Evolutionary conservation across 2,113 vertebrate genomes (phyloP).

Genomic region (Cyprinodon brontotheroides): DNA sequence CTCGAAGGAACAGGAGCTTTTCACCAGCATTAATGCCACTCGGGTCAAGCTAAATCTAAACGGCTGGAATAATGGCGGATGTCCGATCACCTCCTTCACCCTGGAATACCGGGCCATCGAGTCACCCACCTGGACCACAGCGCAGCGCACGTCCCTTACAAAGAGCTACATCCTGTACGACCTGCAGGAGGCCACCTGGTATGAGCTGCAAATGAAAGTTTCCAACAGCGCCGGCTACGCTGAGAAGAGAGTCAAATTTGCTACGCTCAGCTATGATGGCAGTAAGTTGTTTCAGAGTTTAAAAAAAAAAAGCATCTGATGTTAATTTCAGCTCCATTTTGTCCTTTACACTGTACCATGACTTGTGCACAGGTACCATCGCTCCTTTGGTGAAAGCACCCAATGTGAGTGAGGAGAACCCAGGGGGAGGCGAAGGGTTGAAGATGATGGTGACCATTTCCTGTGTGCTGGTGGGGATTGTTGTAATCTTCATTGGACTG

Average conservation of each 20-base stretch:
- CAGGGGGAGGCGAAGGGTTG: constrained; percentile 87
- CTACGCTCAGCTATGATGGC: constrained; percentile 93
- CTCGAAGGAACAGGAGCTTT: constrained; percentile 97
- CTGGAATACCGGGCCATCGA: constrained; percentile 93
- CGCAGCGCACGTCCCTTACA: constrained; percentile 92
- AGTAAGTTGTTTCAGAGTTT: constrained; percentile 82
- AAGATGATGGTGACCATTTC: constrained; percentile 99
- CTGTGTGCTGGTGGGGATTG: constrained; percentile 90
- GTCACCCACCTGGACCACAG: constrained; percentile 89
- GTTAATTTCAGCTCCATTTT: neutral
- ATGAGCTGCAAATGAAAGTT: constrained; percentile 95
- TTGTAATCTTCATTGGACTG: constrained; percentile 90
- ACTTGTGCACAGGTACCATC: constrained; percentile 87
- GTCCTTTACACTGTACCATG: neutral
- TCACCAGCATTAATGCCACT: constrained; percentile 93
- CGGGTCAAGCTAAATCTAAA: constrained; percentile 92
- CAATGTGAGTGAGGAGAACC: constrained; percentile 86
- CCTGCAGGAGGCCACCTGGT: constrained; percentile 97
- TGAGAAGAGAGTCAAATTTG: constrained; percentile 94
- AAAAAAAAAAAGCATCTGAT: neutral
- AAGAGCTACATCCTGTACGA: constrained; percentile 95
- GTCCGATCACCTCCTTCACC: constrained; percentile 95
- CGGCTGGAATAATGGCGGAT: constrained; percentile 98
- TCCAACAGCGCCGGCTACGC: constrained; percentile 97
- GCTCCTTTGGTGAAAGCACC: constrained; percentile 94